phyloP scores from a whole-genome alignment of 2,888 invertebrate species.

The Polyommatus icarus region DNA sequence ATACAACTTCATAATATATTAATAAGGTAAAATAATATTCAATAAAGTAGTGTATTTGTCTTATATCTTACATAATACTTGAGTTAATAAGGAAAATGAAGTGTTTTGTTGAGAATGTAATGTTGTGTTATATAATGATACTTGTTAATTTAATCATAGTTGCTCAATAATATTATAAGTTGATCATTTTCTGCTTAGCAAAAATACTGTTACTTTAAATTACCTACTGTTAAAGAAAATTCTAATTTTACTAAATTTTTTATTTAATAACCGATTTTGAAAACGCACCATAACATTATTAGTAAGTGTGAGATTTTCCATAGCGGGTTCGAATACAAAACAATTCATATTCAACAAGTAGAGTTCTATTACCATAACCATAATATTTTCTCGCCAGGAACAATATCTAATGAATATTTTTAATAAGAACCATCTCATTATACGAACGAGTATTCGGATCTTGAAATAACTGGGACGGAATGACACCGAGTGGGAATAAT shows the following conservation, averaged over 20 bases:
- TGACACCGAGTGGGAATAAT: not conserved
- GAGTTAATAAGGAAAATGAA: not conserved
- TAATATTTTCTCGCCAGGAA: not conserved
- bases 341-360: conserved; percentile 1
- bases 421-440: not conserved
- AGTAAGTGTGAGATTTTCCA: not conserved
- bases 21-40: not conserved
- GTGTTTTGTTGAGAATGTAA: not conserved
- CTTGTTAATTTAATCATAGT: not conserved
- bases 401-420: conserved; percentile 2
- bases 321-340: not conserved
- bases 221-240: not conserved
- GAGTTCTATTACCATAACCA: not conserved
- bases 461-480: not conserved
- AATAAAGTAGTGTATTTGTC: too few relatives aligned
- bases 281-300: not conserved
- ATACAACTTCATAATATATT: not conserved
- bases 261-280: not conserved
- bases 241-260: not conserved
- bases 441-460: not conserved
- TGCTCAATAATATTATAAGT: not conserved
- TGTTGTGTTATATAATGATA: not conserved
- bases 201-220: too few relatives aligned
- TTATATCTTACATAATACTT: not conserved
- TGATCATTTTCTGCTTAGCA: too few relatives aligned